These are phyloP conservation scores for Piezodorus guildinii DNA, from an alignment of 1,140 invertebrate species.

Conservation along the genomic window DNA sequence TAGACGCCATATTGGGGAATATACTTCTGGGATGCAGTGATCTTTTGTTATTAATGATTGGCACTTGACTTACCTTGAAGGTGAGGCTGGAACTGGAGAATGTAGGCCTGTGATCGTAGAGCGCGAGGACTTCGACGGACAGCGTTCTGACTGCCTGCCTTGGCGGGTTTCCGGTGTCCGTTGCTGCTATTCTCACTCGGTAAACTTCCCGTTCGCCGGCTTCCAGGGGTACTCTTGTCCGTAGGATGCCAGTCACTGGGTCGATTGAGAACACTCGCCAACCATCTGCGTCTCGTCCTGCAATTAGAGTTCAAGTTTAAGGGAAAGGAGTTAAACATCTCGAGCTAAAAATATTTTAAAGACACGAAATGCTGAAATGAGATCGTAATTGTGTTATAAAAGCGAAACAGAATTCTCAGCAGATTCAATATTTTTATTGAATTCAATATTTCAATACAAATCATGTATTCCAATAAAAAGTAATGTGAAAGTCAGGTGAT, in stretches of 20 bases:
- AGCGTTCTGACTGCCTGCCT: constrained; percentile 66
- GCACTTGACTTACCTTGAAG: constrained; percentile 64
- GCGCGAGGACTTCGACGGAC: constrained; percentile 75
- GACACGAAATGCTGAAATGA: too few species aligned
- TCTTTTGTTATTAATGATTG: too few species aligned
- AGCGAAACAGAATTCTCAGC: too few species aligned
- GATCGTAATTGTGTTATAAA: too few species aligned
- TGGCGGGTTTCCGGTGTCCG: constrained; percentile 70
- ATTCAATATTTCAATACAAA: too few species aligned
- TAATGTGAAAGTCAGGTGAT: too few species aligned
- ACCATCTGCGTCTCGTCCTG: constrained; percentile 65
- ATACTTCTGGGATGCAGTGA: too few species aligned
- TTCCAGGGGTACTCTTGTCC: constrained; percentile 75
- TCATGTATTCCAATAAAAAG: too few species aligned
- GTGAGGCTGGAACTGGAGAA: constrained; percentile 80
- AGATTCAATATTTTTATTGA: too few species aligned
- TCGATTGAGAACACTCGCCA: constrained; percentile 76
- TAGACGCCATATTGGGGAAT: too few species aligned
- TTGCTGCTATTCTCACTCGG: constrained; percentile 70
- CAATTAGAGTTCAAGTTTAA: not conserved
- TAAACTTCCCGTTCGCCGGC: constrained; percentile 83
- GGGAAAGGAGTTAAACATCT: too few species aligned
- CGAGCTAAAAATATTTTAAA: too few species aligned
- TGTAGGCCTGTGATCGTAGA: constrained; percentile 82
- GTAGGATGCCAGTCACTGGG: constrained; percentile 71